Base-by-base conservation (phyloP, 2,113 vertebrate genomes). In the Gallinago undulata region DNA sequence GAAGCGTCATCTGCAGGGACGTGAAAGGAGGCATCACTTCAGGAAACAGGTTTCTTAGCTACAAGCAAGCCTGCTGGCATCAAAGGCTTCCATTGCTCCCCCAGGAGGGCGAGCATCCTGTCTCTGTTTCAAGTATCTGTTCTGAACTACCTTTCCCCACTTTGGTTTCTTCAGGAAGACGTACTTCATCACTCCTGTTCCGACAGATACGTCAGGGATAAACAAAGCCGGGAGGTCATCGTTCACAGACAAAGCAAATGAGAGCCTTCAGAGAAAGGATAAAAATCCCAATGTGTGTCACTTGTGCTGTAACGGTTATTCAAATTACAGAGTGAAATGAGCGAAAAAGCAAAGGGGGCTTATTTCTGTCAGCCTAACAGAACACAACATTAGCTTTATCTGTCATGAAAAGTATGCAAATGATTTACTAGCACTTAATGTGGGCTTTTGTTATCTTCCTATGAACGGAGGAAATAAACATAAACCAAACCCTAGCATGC, bases 201-300 rank as follows among this genome's bases (percentile, higher is more conserved):
- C 11, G 6, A 35, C 7, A 64, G 88, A 21, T 11, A 50, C 33
- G 10, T 4, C 10, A 27, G 78, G 55, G 76, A 77, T 12, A 19
- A 89, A 47, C 57, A 85, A 3, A 0, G 0, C 45, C 13, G 1
- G 73, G 62, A 76, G 87, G 67, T 14, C 39, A 41, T 6, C 76
- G 31, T 9, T 39, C 84, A 41, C 0, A 4, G 87, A 22, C 51
- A 73, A 23, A 66, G 85, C 56, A 62, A 73, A 15, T 1, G 27
- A 53, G 10, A 73, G 66, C 45, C 33, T 55, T 27, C 7, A 41
- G 68, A 77, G 51, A 9, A 50, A 86, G 72, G 12, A 31, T 2
- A 19, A 47, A 63, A 7, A 3, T 69, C 56, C 4, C 77, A 5
- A 5, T 5, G n/a, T 0, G 1, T 4, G 72, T 59, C 69, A 39